A percentile compares a stretch with the other conserved stretches of the same genome.
These are phyloP conservation scores for Drosophila picticornis DNA, from an alignment of 2,888 invertebrate genomes.

Conservation along the genomic window DNA sequence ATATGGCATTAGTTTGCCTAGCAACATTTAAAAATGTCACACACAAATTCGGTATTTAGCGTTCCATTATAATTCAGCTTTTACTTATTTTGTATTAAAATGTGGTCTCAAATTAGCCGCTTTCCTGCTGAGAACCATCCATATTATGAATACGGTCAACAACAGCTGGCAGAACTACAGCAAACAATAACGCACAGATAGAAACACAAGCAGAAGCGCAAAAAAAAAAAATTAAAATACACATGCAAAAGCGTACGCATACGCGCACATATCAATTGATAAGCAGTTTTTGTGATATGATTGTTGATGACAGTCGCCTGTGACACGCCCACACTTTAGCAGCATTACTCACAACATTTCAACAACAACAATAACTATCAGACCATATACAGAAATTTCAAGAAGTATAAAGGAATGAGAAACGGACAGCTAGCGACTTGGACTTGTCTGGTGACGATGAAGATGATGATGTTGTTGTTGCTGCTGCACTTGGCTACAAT, in stretches of 20 bases:
- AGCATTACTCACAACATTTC: conserved; percentile 48
- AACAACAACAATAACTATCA: conserved; percentile 12
- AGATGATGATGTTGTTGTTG: conserved; percentile 16
- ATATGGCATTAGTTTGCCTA: background rate
- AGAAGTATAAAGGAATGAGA: conserved; percentile 44
- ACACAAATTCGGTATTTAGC: background rate
- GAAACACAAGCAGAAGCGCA: background rate
- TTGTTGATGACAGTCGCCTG: conserved; percentile 42
- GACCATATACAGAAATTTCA: conserved; percentile 42
- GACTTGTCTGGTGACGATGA: conserved; percentile 28
- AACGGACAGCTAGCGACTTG: conserved; percentile 35
- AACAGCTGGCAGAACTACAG: conserved; percentile 14
- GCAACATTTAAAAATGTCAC: background rate
- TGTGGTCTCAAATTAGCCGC: background rate
- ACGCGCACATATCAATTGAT: conserved; percentile 41
- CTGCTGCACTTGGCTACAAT: conserved; percentile 63
- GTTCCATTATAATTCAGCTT: background rate
- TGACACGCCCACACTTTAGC: conserved; percentile 54
- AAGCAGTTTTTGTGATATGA: conserved; percentile 47
- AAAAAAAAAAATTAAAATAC: background rate
- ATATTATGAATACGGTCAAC: conserved; percentile 2
- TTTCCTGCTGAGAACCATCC: conserved; percentile 9
- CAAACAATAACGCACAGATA: conserved; percentile 13
- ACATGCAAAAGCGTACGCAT: background rate
- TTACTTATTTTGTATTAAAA: background rate